These are phyloP conservation scores for Nothura maculosa DNA, from an alignment of 2,797 vertebrate species.

Conservation along the genomic window DNA sequence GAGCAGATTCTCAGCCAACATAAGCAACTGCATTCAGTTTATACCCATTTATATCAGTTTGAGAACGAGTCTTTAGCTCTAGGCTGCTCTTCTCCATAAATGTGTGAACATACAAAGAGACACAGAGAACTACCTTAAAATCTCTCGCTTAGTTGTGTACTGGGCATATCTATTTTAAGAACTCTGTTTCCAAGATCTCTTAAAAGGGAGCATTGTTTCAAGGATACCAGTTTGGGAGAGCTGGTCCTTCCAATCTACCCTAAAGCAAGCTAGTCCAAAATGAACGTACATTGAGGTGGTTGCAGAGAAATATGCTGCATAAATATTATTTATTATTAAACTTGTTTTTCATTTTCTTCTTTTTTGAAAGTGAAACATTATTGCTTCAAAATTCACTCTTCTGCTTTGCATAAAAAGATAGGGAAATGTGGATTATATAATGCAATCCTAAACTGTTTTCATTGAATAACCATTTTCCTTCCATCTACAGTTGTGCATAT, in stretches of 20 bases:
- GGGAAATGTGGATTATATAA: background rate
- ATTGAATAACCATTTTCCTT: background rate
- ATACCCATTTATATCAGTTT: background rate
- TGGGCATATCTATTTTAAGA: fast-evolving
- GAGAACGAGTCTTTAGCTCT: fast-evolving
- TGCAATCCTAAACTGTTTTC: background rate
- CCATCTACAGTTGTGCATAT: background rate
- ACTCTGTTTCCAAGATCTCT: background rate
- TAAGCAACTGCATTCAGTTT: background rate
- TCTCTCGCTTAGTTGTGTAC: too few species aligned
- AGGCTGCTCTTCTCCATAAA: background rate
- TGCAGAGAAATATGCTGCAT: fast-evolving
- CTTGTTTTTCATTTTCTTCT: background rate
- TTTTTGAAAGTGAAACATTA: background rate
- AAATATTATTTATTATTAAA: background rate
- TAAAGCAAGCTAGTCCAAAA: background rate
- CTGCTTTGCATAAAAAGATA: background rate
- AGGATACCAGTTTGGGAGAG: background rate
- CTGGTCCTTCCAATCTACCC: background rate
- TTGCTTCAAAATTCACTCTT: background rate
- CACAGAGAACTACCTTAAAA: background rate
- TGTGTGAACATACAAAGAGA: fast-evolving
- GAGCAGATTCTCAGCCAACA: background rate
- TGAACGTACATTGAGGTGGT: background rate
- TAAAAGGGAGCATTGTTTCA: background rate